phyloP scores from a whole-genome alignment of 2,888 invertebrate genomes.

The Nymphalis urticae region DNA sequence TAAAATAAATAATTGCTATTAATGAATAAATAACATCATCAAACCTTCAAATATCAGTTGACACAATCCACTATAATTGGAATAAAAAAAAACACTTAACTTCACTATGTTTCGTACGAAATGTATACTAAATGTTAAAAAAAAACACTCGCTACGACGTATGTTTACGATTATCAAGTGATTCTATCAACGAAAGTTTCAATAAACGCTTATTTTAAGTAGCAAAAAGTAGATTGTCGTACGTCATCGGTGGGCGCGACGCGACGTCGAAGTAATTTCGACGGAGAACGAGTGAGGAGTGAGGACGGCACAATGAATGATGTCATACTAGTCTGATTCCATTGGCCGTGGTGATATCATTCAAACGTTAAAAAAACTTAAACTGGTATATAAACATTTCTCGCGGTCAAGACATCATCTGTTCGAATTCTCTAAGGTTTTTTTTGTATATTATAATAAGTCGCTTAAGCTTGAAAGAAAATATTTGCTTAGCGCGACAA shows the following conservation, averaged over 20 bases:
- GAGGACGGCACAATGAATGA: conserved; percentile 24
- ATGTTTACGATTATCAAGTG: conserved; percentile 8
- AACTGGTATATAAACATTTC: neutral
- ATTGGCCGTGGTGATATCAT: conserved; percentile 28
- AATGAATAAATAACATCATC: conserved; percentile 2
- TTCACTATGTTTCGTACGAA: neutral
- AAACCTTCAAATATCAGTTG: conserved; percentile 13
- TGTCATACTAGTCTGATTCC: conserved; percentile 25
- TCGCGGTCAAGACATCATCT: no score
- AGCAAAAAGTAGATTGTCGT: conserved; percentile 20
- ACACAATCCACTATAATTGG: conserved; percentile 16
- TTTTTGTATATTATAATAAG: no score
- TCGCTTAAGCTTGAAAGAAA: no score
- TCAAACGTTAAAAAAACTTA: conserved; percentile 17
- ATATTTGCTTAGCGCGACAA: no score
- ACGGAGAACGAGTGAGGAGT: conserved; percentile 16
- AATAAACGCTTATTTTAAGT: conserved; percentile 13
- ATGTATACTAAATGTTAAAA: neutral
- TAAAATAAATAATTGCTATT: neutral
- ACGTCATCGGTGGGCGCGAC: conserved; percentile 24
- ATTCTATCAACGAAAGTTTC: neutral
- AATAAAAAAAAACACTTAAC: conserved; percentile 6
- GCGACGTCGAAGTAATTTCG: neutral
- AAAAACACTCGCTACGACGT: conserved; percentile 8
- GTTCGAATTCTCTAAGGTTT: no score